Percentiles rank a stretch among this genome's conserved stretches.
Evolutionary conservation across 2,797 vertebrate species (phyloP).

Genomic region (Schizothorax lantsangensis): DNA sequence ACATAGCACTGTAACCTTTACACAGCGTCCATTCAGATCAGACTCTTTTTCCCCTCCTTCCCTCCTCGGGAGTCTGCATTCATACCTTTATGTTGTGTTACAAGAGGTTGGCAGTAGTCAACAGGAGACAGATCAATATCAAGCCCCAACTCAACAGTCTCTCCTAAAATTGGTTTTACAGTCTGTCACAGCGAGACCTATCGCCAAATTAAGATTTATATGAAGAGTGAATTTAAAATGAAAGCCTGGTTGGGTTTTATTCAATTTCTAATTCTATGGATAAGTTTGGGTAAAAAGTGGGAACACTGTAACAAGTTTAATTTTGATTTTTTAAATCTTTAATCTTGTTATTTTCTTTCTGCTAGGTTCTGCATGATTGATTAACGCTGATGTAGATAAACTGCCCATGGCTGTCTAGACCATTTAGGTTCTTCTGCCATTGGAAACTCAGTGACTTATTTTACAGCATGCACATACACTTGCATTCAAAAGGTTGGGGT

Average conservation of each 20-base stretch:
- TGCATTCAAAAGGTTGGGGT: not conserved
- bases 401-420: not conserved
- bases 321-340: slow-evolving; percentile 16
- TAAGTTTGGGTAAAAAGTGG: not conserved
- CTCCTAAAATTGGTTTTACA: slow-evolving; percentile 43
- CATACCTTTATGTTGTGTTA: slow-evolving; percentile 46
- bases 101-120: slow-evolving; percentile 52
- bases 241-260: slow-evolving; percentile 18
- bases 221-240: slow-evolving; percentile 17
- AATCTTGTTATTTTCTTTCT: slow-evolving; percentile 14
- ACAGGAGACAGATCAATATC: slow-evolving; percentile 52
- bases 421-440: not conserved
- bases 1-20: slow-evolving; percentile 75
- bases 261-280: slow-evolving; percentile 27
- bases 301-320: slow-evolving; percentile 9
- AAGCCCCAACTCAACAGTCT: slow-evolving; percentile 41
- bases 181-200: slow-evolving; percentile 40
- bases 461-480: not conserved
- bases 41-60: slow-evolving; percentile 61
- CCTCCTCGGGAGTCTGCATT: slow-evolving; percentile 26
- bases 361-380: slow-evolving; percentile 12
- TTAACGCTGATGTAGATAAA: slow-evolving; percentile 10
- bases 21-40: slow-evolving; percentile 75
- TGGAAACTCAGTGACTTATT: not conserved
- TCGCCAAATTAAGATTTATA: slow-evolving; percentile 38